These are phyloP conservation scores for Drosophila takahashii DNA, from an alignment of 1,140 invertebrate genomes.

Conservation along the genomic window DNA sequence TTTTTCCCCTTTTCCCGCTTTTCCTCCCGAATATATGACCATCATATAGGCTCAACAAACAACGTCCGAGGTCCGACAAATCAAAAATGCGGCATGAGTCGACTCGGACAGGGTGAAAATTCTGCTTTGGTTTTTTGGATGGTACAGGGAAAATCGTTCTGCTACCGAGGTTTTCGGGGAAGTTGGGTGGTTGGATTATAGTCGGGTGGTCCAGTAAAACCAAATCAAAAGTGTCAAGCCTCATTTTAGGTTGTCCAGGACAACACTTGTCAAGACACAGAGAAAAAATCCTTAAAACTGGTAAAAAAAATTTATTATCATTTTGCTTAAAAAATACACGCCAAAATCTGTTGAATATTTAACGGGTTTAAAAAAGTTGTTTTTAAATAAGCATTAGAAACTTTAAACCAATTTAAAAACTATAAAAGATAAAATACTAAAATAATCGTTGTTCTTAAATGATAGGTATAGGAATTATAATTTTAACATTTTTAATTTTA, in stretches of 20 bases:
- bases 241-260: constrained; percentile 66
- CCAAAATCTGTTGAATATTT: too few relatives aligned
- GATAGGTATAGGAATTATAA: too few relatives aligned
- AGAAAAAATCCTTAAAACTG: not conserved
- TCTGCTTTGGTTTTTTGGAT: not conserved
- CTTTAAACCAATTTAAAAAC: too few relatives aligned
- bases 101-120: constrained; percentile 10
- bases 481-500: too few relatives aligned
- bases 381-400: too few relatives aligned
- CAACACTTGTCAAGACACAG: constrained; percentile 62
- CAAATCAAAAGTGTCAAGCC: constrained; percentile 80
- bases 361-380: too few relatives aligned
- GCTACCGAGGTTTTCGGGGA: not conserved
- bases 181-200: not conserved
- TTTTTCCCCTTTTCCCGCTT: constrained; percentile 3
- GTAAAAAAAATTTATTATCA: not conserved
- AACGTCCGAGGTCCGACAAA: constrained; percentile 46
- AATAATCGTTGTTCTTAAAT: too few relatives aligned
- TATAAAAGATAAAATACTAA: too few relatives aligned
- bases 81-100: constrained; percentile 63
- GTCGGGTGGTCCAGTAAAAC: constrained; percentile 45
- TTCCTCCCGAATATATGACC: constrained; percentile 2
- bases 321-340: too few relatives aligned
- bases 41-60: constrained; percentile 49
- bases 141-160: not conserved